Evolutionary conservation across 2,797 vertebrate species (phyloP), one percentile per base, ranked within the genome.

Genomic region (Falco novaeseelandiae): DNA sequence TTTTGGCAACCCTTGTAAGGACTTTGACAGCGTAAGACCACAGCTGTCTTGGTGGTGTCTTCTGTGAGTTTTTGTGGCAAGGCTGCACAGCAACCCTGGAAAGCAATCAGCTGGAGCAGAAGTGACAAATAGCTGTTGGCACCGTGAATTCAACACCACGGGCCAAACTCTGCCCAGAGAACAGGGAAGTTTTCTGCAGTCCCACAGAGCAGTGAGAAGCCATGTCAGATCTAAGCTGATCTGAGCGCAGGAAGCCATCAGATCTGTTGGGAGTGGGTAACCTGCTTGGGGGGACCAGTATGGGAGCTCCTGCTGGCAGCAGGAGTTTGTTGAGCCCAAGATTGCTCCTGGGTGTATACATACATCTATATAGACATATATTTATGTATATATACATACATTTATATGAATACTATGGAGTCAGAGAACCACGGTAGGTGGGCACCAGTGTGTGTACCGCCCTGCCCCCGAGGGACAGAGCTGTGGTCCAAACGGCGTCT

Each of bases 401-500:
- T 4, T 10, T 18, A 3, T 32, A 21, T 36, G 30, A 63, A 88
- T 86, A 58, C 29, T 36, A 2, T 12, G 52, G 62, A 51, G 32
- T 40, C 27, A 25, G 7, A 48, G 40, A 52, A 38, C 38, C 1
- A 2, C 21, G 25, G 62, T 13, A 29, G 57, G 57, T 38, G 44
- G 40, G 44, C 30, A 49, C 16, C 34, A n/a, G 9, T 12, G 26
- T 49, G 29, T 0, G 2, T 63, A 57, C 21, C 70, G 46, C 30
- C 27, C 14, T 51, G 55, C 25, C 80, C 29, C 83, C 0, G 0
- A 49, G 59, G 48, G 61, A 46, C 1, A 14, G n/a, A 40, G 7
- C 16, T 0, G 2, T 0, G 19, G 12, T 62, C 49, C 42, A 44
- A 40, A 32, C 44, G 42, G 16, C 0, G 1, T 12, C 65, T 79